Percentiles rank a stretch among this genome's conserved stretches.
Conservation (phyloP, 2,113 vertebrate species). For the Vidua macroura region DNA sequence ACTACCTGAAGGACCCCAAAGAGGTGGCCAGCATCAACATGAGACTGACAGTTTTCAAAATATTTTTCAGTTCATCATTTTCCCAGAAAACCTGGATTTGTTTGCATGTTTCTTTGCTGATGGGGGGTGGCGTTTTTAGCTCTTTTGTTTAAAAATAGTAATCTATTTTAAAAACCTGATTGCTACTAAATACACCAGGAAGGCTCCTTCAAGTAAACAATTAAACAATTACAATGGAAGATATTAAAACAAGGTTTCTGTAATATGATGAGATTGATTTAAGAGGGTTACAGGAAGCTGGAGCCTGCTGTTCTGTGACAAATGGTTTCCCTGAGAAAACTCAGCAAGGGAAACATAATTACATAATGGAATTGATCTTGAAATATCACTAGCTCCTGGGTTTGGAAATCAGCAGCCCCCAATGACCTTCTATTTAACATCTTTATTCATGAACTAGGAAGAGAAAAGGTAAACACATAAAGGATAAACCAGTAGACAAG, state of each 20-base stretch:
- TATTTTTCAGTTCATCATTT: neutral
- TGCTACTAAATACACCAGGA: neutral
- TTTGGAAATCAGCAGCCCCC: neutral
- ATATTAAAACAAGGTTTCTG: neutral
- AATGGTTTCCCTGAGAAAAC: neutral
- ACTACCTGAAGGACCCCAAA: neutral
- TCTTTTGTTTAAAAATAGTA: neutral
- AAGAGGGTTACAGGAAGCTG: slow-evolving; percentile 21
- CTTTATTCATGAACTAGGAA: neutral
- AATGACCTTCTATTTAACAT: neutral
- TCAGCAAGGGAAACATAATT: slow-evolving; percentile 38
- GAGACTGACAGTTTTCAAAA: neutral
- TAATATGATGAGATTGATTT: neutral
- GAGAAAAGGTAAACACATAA: neutral
- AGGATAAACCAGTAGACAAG: neutral
- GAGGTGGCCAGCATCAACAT: neutral
- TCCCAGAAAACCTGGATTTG: neutral
- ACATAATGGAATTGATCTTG: slow-evolving; percentile 35
- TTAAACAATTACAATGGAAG: neutral
- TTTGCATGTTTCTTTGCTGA: neutral
- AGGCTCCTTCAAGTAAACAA: slow-evolving; percentile 5
- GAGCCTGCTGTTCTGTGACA: slow-evolving; percentile 13
- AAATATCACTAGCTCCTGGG: neutral
- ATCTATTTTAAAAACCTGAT: neutral
- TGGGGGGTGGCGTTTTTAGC: neutral